Base-by-base conservation (phyloP, 2,888 invertebrate genomes). In the Kuschelorhynchus macadamiae region DNA sequence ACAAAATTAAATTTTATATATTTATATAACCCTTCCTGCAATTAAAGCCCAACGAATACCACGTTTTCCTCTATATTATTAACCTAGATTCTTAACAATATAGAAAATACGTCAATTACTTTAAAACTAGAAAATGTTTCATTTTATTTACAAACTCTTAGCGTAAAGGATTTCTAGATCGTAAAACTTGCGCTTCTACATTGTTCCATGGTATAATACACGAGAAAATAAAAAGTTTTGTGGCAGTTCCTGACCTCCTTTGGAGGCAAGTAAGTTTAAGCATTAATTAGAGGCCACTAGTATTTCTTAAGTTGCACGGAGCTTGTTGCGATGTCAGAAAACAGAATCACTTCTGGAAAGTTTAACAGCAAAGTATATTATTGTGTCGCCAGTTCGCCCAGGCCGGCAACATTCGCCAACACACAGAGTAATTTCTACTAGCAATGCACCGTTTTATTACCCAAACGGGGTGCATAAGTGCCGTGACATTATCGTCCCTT, bases 371-470 rank as follows among this genome's bases (percentile, higher is more conserved):
- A 44, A 47, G 47, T 49, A 60, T 50, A 60, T 50, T 60, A 60
- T 60, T 50, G 60, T 50, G 60, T 25, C 39, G 36, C 36, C 21
- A 41, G 46, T 33, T 59, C 20, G 49, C 36, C 36, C 30, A 16
- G 7, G 20, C 11, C 56, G 30, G 41, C 41, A 41, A 57, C 16
- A 36, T 36, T n/a, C 36, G 2, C n/a, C 36, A 12, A 57, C 56
- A 57, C 14, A 30, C 33, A 47, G 36, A 59, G 47, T 18, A 33
- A 25, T 41, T 50, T 14, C 50, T 25, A 16, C 39, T 14, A 30
- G 65, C 65, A 52, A 50, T 52, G 57, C 46, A 39, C 59, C 21
- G 59, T 66, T 66, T 52, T 59, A 66, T 52, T 59, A 53, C 64
- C 30, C 55, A 39, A 25, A 42, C 14, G 57, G 52, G 39, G 42